Evolutionary conservation across 1,140 invertebrate species (phyloP).

Genomic region (Arctopsyche grandis): DNA sequence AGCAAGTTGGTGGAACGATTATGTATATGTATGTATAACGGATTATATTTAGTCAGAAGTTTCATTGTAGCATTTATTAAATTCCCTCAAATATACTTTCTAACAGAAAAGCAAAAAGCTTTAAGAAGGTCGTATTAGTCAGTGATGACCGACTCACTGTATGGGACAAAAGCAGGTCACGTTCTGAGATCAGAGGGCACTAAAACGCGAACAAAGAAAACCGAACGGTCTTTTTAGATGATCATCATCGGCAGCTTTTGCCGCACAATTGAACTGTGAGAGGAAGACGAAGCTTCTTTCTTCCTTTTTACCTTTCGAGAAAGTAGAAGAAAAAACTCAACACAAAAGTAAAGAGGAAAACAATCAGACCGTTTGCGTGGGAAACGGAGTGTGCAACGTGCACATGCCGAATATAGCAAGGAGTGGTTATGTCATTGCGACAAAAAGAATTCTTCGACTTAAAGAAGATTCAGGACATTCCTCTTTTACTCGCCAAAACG

Average conservation of each 20-base stretch:
- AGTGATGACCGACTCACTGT: background rate
- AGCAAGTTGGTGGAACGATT: too few species aligned
- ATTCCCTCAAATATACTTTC: too few species aligned
- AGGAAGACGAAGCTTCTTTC: background rate
- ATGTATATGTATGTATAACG: too few species aligned
- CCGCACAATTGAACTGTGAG: too few species aligned
- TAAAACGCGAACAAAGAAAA: constrained; percentile 6
- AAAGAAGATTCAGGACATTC: constrained; percentile 1
- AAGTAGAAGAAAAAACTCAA: background rate
- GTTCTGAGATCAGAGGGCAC: constrained; percentile 9
- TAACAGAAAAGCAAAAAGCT: too few species aligned
- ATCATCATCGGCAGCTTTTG: too few species aligned
- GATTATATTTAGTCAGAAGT: too few species aligned
- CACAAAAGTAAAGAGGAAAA: background rate
- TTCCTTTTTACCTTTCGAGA: background rate
- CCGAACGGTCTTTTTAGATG: background rate
- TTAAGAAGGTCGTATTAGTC: background rate
- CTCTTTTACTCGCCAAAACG: constrained; percentile 15
- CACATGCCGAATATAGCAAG: background rate
- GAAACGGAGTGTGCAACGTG: constrained; percentile 22
- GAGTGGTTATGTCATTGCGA: constrained; percentile 8
- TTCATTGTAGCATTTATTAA: too few species aligned
- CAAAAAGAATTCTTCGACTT: background rate
- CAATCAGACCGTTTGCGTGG: background rate
- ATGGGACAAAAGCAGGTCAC: constrained; percentile 3